phyloP scores from a whole-genome alignment of 2,113 vertebrate genomes.

The Calidris pygmaea region DNA sequence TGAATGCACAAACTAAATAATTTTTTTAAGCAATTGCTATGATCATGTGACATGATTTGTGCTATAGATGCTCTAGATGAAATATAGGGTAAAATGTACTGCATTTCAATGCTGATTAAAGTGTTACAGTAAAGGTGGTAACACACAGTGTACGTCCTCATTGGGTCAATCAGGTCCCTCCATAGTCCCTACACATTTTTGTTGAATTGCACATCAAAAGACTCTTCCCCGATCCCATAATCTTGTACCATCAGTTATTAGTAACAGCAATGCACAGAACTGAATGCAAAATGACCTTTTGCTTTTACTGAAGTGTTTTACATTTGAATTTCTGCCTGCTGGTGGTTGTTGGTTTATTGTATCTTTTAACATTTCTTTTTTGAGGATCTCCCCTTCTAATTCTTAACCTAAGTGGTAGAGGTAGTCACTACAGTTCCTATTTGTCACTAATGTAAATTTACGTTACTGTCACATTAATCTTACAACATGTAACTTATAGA shows the following conservation, averaged over 20 bases:
- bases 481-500: background rate
- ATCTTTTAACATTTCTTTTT: background rate
- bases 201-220: background rate
- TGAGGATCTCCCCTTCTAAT: background rate
- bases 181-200: background rate
- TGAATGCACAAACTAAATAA: conserved; percentile 1
- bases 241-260: conserved; percentile 26
- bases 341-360: background rate
- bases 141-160: conserved; percentile 10
- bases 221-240: background rate
- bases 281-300: background rate
- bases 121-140: background rate
- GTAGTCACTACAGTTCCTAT: background rate
- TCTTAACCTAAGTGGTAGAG: background rate
- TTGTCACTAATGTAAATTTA: background rate
- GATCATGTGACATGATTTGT: conserved; percentile 6
- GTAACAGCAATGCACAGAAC: background rate
- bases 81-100: conserved; percentile 28
- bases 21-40: conserved; percentile 23
- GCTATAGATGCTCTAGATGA: conserved; percentile 32
- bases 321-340: background rate
- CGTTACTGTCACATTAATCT: background rate
- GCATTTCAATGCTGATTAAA: conserved; percentile 59
- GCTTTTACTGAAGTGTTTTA: background rate
- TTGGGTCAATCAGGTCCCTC: conserved; percentile 5